Conservation (phyloP, 2,113 vertebrate genomes). For the Monarcha castaneiventris region DNA sequence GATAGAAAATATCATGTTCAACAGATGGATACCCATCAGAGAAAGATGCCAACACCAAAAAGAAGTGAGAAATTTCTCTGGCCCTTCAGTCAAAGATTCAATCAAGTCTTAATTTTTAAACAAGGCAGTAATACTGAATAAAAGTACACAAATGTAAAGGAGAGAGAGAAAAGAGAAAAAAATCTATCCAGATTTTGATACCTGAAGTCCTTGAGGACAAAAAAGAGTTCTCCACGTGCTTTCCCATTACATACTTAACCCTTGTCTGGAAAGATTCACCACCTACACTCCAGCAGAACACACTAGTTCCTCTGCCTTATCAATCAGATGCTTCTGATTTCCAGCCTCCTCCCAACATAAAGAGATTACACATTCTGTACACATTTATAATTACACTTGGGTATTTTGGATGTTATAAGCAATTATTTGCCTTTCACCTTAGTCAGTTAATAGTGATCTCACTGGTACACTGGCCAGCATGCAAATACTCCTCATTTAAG, state of each 20-base stretch:
- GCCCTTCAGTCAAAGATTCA: neutral
- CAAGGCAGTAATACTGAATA: neutral
- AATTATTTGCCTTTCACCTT: neutral
- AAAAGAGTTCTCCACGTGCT: neutral
- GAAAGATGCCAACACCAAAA: neutral
- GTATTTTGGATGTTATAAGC: neutral
- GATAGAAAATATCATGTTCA: neutral
- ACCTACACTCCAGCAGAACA: accelerated
- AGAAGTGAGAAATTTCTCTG: neutral
- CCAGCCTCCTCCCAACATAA: neutral
- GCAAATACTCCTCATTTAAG: neutral
- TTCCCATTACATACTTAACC: neutral
- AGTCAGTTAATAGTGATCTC: neutral
- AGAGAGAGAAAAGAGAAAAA: neutral
- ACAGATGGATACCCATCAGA: neutral
- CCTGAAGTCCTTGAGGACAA: neutral
- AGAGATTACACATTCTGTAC: neutral
- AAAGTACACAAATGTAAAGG: neutral
- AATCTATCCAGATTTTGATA: neutral
- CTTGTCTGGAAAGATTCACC: neutral
- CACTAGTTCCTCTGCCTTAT: neutral
- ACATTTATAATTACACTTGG: neutral
- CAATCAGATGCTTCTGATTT: neutral
- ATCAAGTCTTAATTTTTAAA: neutral
- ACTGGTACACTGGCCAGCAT: neutral